Conservation (phyloP, 2,113 vertebrate species). For the Pandion haliaetus region DNA sequence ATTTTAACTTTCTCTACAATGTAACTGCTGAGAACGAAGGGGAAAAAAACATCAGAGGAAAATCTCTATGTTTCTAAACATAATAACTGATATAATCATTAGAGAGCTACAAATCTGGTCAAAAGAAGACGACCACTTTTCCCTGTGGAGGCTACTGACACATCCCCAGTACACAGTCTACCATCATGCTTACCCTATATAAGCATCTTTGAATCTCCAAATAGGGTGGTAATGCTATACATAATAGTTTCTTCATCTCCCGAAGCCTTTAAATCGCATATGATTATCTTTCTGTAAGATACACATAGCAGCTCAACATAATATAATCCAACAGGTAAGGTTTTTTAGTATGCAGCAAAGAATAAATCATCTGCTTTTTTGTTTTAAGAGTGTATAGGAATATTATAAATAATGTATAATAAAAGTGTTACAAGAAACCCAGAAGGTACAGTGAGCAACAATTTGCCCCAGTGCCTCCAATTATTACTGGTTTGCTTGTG, state of each 20-base stretch:
- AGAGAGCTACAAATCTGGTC: not conserved
- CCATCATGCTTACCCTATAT: not conserved
- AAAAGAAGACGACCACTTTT: not conserved
- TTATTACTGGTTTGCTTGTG: not conserved
- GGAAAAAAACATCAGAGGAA: not conserved
- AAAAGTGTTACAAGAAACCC: not conserved
- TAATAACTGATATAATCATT: not conserved
- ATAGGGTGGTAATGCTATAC: not conserved
- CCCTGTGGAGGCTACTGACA: not conserved
- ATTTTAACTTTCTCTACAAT: not conserved
- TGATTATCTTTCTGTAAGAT: not conserved
- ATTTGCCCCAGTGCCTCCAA: not conserved
- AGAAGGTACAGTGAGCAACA: accelerated
- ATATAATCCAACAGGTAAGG: not conserved
- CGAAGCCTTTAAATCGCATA: not conserved
- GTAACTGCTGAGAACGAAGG: not conserved
- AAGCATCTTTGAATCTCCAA: not conserved
- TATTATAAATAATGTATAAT: not conserved
- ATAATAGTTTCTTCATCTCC: not conserved
- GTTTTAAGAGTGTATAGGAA: not conserved
- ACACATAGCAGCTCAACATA: not conserved
- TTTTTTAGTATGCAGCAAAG: not conserved
- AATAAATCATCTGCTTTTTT: not conserved
- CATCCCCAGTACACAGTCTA: not conserved
- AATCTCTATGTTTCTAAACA: not conserved